Percentiles rank a stretch among this genome's conserved stretches.
phyloP scores from a whole-genome alignment of 2,797 vertebrate species.

The Sebastes taczanowskii region DNA sequence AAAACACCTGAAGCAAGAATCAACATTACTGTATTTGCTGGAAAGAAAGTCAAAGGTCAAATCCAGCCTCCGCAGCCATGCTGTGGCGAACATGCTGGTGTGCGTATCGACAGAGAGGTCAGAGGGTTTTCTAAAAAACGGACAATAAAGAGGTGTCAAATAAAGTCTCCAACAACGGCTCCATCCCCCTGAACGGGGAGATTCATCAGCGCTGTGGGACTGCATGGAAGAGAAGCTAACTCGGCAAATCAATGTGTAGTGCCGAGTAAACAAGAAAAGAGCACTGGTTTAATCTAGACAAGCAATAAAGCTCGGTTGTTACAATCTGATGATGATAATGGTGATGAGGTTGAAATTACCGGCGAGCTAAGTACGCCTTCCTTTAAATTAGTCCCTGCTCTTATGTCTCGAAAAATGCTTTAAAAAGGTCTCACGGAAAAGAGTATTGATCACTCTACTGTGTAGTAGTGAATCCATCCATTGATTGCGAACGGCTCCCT shows the following conservation, averaged over 20 bases:
- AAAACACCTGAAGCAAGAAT: conserved; percentile 49
- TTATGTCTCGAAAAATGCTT: conserved; percentile 5
- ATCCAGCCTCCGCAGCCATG: conserved; percentile 10
- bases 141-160: conserved; percentile 10
- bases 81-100: neutral
- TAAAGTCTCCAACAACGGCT: neutral
- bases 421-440: conserved; percentile 24
- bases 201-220: conserved; percentile 15
- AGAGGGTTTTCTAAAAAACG: conserved; percentile 1
- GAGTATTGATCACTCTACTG: conserved; percentile 42
- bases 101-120: conserved; percentile 26
- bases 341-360: conserved; percentile 36
- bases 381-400: conserved; percentile 30
- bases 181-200: neutral
- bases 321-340: conserved; percentile 24
- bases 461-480: conserved; percentile 44
- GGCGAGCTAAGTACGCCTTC: conserved; percentile 12
- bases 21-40: conserved; percentile 33
- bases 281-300: neutral
- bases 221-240: neutral
- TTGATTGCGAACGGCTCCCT: conserved; percentile 34
- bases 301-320: conserved; percentile 1
- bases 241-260: conserved; percentile 15
- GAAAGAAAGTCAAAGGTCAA: conserved; percentile 45
- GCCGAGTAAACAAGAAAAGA: conserved; percentile 4